Evolutionary conservation across 2,797 vertebrate species (phyloP).

Genomic region (Gymnothorax javanicus): DNA sequence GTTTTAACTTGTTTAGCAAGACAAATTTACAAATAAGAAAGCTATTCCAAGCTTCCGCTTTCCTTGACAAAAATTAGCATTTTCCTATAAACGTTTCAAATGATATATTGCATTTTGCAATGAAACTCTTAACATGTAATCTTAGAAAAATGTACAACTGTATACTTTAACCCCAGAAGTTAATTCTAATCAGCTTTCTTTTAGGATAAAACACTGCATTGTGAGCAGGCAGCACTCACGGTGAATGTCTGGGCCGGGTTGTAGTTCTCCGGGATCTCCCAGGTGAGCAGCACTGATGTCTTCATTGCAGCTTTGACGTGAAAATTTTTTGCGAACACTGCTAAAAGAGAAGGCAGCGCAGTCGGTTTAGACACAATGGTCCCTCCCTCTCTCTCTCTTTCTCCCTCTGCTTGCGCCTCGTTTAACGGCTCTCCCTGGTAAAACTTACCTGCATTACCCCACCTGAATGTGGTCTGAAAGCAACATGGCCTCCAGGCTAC

Average conservation of each 20-base stretch:
- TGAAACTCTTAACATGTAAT: too few relatives aligned
- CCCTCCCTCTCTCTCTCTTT: too few relatives aligned
- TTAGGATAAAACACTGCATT: not conserved
- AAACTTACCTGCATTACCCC: conserved; percentile 60
- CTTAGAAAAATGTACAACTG: too few relatives aligned
- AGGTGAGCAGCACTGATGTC: conserved; percentile 94
- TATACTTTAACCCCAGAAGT: too few relatives aligned
- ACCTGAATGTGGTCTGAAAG: conserved; percentile 53
- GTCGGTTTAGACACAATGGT: conserved; percentile 81
- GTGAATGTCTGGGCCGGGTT: conserved; percentile 97
- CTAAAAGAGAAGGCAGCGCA: conserved; percentile 92
- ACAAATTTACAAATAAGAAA: too few relatives aligned
- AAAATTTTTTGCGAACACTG: conserved; percentile 99
- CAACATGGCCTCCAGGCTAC: conserved; percentile 49
- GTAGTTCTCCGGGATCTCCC: conserved; percentile 99
- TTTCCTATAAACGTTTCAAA: too few relatives aligned
- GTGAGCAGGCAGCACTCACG: conserved; percentile 72
- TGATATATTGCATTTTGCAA: too few relatives aligned
- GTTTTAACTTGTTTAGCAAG: too few relatives aligned
- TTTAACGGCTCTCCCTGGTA: conserved; percentile 36
- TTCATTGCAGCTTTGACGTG: conserved; percentile 99
- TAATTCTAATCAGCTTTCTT: not conserved
- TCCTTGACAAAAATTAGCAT: too few relatives aligned
- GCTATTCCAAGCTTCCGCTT: too few relatives aligned
- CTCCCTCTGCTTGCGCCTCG: not conserved